Base-by-base conservation (phyloP, 2,797 vertebrate genomes). In the Cyclura pinguis region DNA sequence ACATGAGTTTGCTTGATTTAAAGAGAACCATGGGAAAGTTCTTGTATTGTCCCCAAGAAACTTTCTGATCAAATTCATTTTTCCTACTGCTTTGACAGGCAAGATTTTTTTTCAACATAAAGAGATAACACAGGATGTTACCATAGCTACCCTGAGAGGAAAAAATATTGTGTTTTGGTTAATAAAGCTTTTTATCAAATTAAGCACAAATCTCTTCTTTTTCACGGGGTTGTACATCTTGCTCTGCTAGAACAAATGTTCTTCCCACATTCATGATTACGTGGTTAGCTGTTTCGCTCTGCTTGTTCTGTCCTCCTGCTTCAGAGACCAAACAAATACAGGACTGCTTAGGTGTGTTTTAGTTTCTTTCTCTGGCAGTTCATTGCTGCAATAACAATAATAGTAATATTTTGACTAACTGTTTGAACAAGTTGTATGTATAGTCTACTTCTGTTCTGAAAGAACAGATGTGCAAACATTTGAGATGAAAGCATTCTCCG, bases 261-360 rank as follows among this genome's bases (percentile, higher is more conserved):
- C 92, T 93, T 88, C 90, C 93, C 90, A 35, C 10, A 89, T 67
- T 86, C 77, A 4, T 47, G 89, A 82, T 93, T 90, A 42, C 90
- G 93, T 81, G 90, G 91, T 92, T 93, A 88, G 91, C 89, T 93
- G 84, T 76, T 84, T 84, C 9, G 32, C 89, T 91, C 88, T 88
- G 93, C 89, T 93, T 62, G 42, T n/a, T 82, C 80, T 88, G 91
- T 92, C 87, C 92, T 93, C 89, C 52, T 69, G 80, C 85, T 88
- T 92, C 89, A 55, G 73, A 96, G 95, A 95, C 95, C 94, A 96
- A 96, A 96, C 93, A 95, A 95, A 92, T 35, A 38, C 2, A 52
- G 52, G 29, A 55, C 73, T 88, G 90, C 87, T 64, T 92, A 50
- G 88, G 73, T 42, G 55, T 80, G 92, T 55, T 94, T 93, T 94